Percentiles rank a stretch among this genome's conserved stretches.
Conservation (phyloP, 2,113 vertebrate genomes). For the Galeopterus variegatus region DNA sequence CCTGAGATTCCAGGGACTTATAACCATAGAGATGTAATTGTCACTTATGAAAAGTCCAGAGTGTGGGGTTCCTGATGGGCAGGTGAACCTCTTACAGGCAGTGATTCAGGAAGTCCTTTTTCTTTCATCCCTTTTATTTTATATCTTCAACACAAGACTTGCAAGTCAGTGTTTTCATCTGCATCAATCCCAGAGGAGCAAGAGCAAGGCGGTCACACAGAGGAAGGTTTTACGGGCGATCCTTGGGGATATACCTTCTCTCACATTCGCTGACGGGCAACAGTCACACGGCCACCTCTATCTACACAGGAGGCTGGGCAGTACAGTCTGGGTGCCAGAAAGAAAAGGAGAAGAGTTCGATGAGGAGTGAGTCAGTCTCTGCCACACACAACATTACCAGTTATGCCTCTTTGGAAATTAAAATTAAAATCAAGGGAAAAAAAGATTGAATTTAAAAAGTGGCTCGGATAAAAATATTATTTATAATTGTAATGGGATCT, state of each 20-base stretch:
- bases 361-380: not conserved
- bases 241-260: not conserved
- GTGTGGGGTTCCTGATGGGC: not conserved
- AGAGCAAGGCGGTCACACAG: not conserved
- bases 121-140: not conserved
- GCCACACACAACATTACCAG: not conserved
- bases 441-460: not conserved
- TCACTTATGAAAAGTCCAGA: not conserved
- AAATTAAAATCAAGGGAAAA: not conserved
- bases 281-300: not conserved
- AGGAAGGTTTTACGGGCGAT: not conserved
- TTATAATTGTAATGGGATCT: not conserved
- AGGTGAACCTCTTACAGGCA: not conserved
- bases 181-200: not conserved
- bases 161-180: not conserved
- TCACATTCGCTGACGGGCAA: not conserved
- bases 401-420: not conserved
- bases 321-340: not conserved
- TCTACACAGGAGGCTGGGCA: not conserved
- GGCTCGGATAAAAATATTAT: not conserved
- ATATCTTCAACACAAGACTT: not conserved
- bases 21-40: not conserved
- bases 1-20: not conserved
- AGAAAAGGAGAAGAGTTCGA: not conserved
- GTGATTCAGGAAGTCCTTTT: not conserved